Conservation (phyloP, 2,797 vertebrate species). For the Poeciliopsis gracilis region DNA sequence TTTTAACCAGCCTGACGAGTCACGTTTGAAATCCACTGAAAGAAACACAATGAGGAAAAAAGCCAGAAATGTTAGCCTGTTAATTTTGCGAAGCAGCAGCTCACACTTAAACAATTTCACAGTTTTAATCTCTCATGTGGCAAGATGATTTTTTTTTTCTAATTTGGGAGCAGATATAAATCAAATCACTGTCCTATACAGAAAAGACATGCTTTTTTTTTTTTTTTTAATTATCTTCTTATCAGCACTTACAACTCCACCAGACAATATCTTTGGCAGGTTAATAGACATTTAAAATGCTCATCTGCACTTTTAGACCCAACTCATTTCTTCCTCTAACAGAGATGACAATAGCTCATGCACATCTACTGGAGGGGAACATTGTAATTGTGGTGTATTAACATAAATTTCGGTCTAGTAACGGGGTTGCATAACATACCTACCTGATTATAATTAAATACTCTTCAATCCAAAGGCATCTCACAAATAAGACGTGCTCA, state of each 20-base stretch:
- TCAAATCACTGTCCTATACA: not conserved
- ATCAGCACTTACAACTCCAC: not conserved
- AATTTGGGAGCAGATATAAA: not conserved
- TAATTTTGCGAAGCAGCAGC: not conserved
- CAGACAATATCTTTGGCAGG: not conserved
- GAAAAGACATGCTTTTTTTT: not conserved
- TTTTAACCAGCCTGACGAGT: not conserved
- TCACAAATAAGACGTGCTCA: not conserved
- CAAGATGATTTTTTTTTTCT: not conserved
- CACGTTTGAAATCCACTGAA: not conserved
- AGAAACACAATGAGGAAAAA: not conserved
- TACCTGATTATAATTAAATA: not conserved
- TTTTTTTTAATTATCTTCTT: not conserved
- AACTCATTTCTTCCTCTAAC: not conserved
- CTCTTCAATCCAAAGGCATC: not conserved
- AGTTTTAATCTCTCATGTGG: not conserved
- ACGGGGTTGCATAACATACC: not conserved
- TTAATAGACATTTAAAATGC: not conserved
- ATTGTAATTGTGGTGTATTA: not conserved
- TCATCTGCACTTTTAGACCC: not conserved
- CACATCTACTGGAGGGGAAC: not conserved
- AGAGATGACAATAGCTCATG: not conserved
- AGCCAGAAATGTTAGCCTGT: not conserved
- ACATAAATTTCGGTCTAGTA: not conserved
- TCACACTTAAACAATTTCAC: not conserved